A percentile compares a stretch with the other conserved stretches of the same genome.
These are phyloP conservation scores for Stigmatopora nigra DNA, from an alignment of 2,113 vertebrate species.

Conservation along the genomic window DNA sequence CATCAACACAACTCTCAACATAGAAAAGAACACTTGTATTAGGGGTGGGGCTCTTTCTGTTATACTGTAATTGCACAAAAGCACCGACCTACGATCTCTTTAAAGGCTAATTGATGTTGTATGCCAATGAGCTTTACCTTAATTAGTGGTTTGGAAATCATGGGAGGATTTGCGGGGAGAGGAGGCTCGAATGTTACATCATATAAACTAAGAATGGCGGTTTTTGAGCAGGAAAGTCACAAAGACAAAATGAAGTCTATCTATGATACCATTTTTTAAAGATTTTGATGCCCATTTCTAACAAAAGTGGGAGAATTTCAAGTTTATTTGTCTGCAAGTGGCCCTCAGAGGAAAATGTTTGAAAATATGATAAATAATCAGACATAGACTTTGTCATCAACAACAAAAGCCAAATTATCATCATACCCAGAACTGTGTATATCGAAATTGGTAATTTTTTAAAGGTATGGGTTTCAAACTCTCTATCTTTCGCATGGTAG, in stretches of 20 bases:
- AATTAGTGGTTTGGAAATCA: constrained; percentile 69
- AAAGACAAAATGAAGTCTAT: background rate
- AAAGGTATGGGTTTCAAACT: no score
- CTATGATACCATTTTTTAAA: no score
- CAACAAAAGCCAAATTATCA: no score
- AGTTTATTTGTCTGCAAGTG: background rate
- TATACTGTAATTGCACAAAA: constrained; percentile 64
- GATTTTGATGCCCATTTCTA: no score
- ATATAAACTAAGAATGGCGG: constrained; percentile 52
- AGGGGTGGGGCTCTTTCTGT: constrained; percentile 27
- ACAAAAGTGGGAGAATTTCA: constrained; percentile 35
- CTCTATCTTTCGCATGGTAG: no score
- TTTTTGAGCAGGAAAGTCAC: constrained; percentile 48
- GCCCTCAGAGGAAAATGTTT: no score
- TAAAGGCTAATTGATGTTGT: constrained; percentile 73
- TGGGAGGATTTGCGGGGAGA: constrained; percentile 28
- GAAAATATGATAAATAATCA: no score
- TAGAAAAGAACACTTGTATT: constrained; percentile 24
- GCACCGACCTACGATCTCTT: constrained; percentile 72
- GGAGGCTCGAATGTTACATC: constrained; percentile 51
- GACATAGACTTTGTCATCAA: no score
- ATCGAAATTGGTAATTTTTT: no score
- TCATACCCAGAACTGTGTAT: no score
- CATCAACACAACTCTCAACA: constrained; percentile 45
- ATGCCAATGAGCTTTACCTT: constrained; percentile 76